Evolutionary conservation across 2,113 vertebrate genomes (phyloP), one percentile per base, ranked within the genome.

Genomic region (Toxotes jaculatrix): DNA sequence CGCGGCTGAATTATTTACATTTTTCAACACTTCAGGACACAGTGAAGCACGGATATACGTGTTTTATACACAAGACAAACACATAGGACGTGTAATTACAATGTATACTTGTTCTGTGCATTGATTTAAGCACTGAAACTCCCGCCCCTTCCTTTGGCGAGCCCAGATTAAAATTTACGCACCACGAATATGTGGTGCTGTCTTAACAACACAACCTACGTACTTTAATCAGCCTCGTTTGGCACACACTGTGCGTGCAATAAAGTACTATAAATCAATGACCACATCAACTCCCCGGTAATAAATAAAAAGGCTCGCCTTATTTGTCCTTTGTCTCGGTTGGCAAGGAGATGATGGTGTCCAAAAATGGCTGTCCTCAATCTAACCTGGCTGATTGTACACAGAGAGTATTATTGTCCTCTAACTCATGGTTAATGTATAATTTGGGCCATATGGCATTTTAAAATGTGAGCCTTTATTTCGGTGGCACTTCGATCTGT

Each of bases 361-460:
- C 92, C 92, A 92, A 87, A 87, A 91, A 76, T 84, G 85, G 63
- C 74, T 86, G 76, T 75, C 74, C 86, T 89, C 87, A 76, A 85
- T 91, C 83, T 89, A 67, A 82, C 75, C 77, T 80, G 84, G 57
- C 89, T 90, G 90, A 88, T 88, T 90, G 90, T 88, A 85, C 89
- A 89, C 89, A 90, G 82, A 89, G 87, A 88, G 91, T 91, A 91
- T 93, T 93, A 92, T 87, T 87, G 90, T 92, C 91, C 85, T 90
- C 89, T 90, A 91, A 86, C 86, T 80, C 87, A 78, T 90, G 92
- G 97, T 97, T 97, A 97, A 97, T 97, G 94, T 97, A 96, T 97
- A 97, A 97, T 97, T 96, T 95, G 81, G 93, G 92, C 95, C 97
- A 97, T 97, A 97, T 97, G 97, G 96, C 94, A 95, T 96, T 95